These are phyloP conservation scores for Megaleporinus macrocephalus DNA, from an alignment of 2,113 vertebrate species.

Conservation along the genomic window DNA sequence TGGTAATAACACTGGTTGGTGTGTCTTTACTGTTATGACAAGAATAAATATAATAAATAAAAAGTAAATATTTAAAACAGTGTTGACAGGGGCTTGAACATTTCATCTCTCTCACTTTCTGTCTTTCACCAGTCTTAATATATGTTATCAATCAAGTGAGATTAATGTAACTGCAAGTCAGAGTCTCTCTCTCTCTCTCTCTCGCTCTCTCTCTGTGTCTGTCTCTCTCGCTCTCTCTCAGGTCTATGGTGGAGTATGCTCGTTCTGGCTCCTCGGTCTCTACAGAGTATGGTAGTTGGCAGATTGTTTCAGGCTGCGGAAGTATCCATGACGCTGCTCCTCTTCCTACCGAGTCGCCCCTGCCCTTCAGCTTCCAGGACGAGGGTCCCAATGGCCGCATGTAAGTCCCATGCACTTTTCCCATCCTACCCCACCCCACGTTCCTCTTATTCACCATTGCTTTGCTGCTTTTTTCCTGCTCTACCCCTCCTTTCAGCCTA, in stretches of 20 bases:
- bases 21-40: no score
- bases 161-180: constrained; percentile 41
- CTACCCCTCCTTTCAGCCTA: constrained; percentile 3
- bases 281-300: constrained; percentile 99
- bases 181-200: constrained; percentile 11
- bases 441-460: not conserved
- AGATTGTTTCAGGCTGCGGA: constrained; percentile 97
- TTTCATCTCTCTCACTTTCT: not conserved
- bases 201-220: constrained; percentile 17
- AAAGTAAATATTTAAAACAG: no score
- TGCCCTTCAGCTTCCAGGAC: constrained; percentile 94
- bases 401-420: constrained; percentile 78
- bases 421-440: not conserved
- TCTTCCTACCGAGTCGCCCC: constrained; percentile 85
- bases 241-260: constrained; percentile 86
- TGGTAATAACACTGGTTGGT: no score
- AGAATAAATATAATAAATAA: no score
- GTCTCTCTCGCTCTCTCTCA: constrained; percentile 81
- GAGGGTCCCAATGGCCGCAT: constrained; percentile 88
- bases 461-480: not conserved
- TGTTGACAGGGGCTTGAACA: no score
- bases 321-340: constrained; percentile 92
- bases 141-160: constrained; percentile 5
- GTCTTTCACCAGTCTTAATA: not conserved
- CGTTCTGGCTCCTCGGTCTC: constrained; percentile 95